Evolutionary conservation across 2,797 vertebrate genomes (phyloP).

Genomic region (Caiman crocodilus): DNA sequence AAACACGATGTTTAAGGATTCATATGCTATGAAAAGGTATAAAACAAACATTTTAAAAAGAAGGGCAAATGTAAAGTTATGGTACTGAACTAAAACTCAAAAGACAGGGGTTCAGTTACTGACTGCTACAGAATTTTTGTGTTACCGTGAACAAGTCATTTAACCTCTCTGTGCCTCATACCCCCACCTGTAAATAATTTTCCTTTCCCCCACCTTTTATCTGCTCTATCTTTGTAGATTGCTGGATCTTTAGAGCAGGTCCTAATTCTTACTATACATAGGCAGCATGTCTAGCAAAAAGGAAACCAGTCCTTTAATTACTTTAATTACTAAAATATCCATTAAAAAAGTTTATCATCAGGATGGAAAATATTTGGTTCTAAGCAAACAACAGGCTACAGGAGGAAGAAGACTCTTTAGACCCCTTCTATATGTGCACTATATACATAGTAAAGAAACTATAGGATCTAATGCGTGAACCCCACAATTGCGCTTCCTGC

Average conservation of each 20-base stretch:
- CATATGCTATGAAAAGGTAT: neutral
- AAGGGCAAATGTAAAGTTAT: neutral
- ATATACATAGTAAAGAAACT: no score
- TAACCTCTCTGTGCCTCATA: neutral
- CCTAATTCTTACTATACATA: neutral
- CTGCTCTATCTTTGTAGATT: neutral
- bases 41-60: neutral
- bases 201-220: neutral
- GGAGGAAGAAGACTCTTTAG: no score
- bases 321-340: neutral
- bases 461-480: no score
- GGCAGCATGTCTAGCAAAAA: neutral
- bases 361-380: neutral
- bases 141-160: neutral
- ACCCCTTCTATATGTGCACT: no score
- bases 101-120: neutral
- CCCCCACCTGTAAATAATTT: neutral
- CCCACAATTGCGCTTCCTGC: neutral
- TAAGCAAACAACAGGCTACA: neutral
- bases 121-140: neutral
- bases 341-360: neutral
- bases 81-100: neutral
- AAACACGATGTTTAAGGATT: neutral
- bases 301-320: neutral
- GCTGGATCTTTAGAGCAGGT: neutral